Conservation (phyloP, 35 echinoderm and acorn worm species). For the Apostichopus californicus region DNA sequence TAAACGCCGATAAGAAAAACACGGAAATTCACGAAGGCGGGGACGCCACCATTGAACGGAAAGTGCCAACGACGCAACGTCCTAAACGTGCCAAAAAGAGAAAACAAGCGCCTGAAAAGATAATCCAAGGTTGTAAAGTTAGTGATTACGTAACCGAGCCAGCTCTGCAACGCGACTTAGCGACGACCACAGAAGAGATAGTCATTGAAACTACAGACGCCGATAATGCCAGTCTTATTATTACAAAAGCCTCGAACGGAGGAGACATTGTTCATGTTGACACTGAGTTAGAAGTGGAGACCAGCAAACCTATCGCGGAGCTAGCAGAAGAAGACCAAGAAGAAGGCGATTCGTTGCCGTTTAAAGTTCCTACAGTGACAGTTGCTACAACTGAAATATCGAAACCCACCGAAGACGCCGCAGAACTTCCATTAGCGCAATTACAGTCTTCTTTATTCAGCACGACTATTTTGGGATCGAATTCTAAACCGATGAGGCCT, state of each 20-base stretch:
- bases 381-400: background rate
- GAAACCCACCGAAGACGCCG: background rate
- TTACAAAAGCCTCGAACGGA: constrained; percentile 8
- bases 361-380: constrained; percentile 43
- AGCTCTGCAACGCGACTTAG: background rate
- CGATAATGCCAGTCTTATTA: background rate
- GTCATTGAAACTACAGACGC: constrained; percentile 2
- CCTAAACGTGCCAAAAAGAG: constrained; percentile 47
- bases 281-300: constrained; percentile 31
- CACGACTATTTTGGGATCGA: constrained; percentile 37
- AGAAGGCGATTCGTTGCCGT: background rate
- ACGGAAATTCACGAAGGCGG: background rate
- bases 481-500: constrained; percentile 62
- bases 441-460: constrained; percentile 15
- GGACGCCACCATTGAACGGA: background rate
- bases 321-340: background rate
- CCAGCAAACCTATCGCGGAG: background rate
- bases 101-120: constrained; percentile 41
- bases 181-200: background rate
- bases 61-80: background rate
- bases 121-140: constrained; percentile 25
- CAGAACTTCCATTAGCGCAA: background rate
- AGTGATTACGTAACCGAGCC: constrained; percentile 51
- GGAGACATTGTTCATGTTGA: background rate
- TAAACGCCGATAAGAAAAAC: constrained; percentile 26